A percentile compares a stretch with the other conserved stretches of the same genome.
phyloP scores from a whole-genome alignment of 2,797 vertebrate species.

The Buceros bicornis region DNA sequence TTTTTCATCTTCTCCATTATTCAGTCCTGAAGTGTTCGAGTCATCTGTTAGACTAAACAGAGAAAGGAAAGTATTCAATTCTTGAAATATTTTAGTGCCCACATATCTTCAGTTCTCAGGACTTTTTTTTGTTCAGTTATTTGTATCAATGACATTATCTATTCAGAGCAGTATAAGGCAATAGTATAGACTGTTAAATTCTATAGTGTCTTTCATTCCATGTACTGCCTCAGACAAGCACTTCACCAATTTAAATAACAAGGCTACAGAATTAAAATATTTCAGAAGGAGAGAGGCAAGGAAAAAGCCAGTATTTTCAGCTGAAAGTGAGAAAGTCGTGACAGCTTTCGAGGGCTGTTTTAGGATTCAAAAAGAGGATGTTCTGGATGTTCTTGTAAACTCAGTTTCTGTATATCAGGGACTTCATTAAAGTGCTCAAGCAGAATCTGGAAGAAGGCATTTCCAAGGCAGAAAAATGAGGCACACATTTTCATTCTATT shows the following conservation, averaged over 20 bases:
- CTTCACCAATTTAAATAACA: slow-evolving; percentile 20
- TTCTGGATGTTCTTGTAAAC: background rate
- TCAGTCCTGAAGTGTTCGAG: slow-evolving; percentile 41
- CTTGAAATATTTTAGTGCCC: slow-evolving; percentile 74
- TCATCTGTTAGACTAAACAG: slow-evolving; percentile 66
- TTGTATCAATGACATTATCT: slow-evolving; percentile 69
- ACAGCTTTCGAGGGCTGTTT: background rate
- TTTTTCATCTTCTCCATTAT: slow-evolving; percentile 56
- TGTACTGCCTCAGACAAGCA: background rate
- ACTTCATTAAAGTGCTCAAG: background rate
- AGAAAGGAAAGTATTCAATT: slow-evolving; percentile 66
- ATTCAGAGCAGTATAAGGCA: slow-evolving; percentile 71
- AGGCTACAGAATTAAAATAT: background rate
- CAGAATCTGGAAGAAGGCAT: background rate
- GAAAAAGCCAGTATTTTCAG: background rate
- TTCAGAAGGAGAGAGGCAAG: background rate
- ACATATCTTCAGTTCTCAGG: slow-evolving; percentile 75
- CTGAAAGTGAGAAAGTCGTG: background rate
- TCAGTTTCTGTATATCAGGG: background rate
- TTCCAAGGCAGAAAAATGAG: background rate
- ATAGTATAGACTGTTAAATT: slow-evolving; percentile 58
- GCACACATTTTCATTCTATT: background rate
- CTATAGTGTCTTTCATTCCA: slow-evolving; percentile 57
- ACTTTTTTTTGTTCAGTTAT: slow-evolving; percentile 67
- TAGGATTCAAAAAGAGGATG: background rate